Base-by-base conservation (phyloP, 2,113 vertebrate species). In the Tupaia tana region DNA sequence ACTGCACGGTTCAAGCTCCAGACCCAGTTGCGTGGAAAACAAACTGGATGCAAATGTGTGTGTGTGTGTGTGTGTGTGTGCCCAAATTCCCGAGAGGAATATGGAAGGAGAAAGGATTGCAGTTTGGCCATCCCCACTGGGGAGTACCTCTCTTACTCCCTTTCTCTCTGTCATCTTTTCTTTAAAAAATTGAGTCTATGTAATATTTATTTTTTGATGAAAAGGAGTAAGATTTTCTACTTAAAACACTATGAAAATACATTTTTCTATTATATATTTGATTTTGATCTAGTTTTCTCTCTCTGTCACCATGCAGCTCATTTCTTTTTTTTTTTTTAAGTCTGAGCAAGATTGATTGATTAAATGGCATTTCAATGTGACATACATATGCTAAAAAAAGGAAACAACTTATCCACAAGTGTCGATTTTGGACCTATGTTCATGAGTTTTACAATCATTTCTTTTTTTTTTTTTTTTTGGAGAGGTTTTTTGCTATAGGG, bases 161-260 rank as follows among this genome's bases (percentile, higher is more conserved):
- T 43, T 43, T 43, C 43, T 43, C 43, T 43, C 43, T 43, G 43
- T 43, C 43, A 43, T 43, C 43, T 43, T 43, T 43, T 43, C 6
- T 43, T 43, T 43, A 43, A 43, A 43, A 43, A 43, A 43, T 43
- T 43, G 43, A 43, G 43, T 43, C 43, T 69, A 31, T 81, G 4
- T 59, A 54, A 67, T 78, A 56, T 64, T 69, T 87, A 20, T 25
- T 56, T n/a, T 75, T 9, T 29, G 29, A 14, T 75, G 29, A 69
- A 69, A 81, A 77, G 16, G 16, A 63, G 6, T 77, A 54, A 95
- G 3, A 89, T 29, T 95, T 90, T 90, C 25, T 16, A 93, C n/a
- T 31, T 16, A 29, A 20, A 10, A 0, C 10, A 34, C 34, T 69
- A 69, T 63, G 63, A 18, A 80, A 75, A 73, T 90, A 3, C 66